phyloP scores from a whole-genome alignment of 1,140 invertebrate genomes.

The Eriosoma lanigerum region DNA sequence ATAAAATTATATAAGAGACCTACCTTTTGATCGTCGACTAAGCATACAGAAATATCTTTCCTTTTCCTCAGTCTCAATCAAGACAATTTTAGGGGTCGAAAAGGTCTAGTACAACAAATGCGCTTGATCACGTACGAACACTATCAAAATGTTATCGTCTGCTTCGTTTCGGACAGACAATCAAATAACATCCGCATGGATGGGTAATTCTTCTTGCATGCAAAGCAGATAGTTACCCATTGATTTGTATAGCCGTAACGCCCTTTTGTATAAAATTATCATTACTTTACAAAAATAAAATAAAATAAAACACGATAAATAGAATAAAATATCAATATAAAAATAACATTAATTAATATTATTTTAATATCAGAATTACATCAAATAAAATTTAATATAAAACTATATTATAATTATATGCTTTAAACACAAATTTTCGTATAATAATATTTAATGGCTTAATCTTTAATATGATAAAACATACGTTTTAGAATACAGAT shows the following conservation, averaged over 20 bases:
- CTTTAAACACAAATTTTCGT: not conserved
- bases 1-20: slow-evolving; percentile 9
- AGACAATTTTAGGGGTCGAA: slow-evolving; percentile 41
- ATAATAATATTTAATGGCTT: too few relatives aligned
- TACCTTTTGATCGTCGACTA: slow-evolving; percentile 32
- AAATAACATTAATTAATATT: not conserved
- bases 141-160: slow-evolving; percentile 33
- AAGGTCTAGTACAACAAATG: slow-evolving; percentile 41
- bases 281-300: not conserved
- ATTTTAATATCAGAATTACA: not conserved
- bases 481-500: too few relatives aligned
- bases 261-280: not conserved
- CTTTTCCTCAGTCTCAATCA: slow-evolving; percentile 35
- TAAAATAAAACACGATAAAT: not conserved
- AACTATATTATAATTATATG: too few relatives aligned
- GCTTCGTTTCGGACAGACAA: slow-evolving; percentile 39
- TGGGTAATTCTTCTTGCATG: slow-evolving; percentile 27
- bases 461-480: too few relatives aligned
- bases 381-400: too few relatives aligned
- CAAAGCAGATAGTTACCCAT: slow-evolving; percentile 19
- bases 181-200: slow-evolving; percentile 42
- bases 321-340: not conserved
- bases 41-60: slow-evolving; percentile 3
- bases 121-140: slow-evolving; percentile 38
- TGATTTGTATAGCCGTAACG: slow-evolving; percentile 2